Evolutionary conservation across 35 echinoderm and acorn worm species (phyloP), one percentile per base, ranked within the genome.

Genomic region (Apostichopus parvimensis): DNA sequence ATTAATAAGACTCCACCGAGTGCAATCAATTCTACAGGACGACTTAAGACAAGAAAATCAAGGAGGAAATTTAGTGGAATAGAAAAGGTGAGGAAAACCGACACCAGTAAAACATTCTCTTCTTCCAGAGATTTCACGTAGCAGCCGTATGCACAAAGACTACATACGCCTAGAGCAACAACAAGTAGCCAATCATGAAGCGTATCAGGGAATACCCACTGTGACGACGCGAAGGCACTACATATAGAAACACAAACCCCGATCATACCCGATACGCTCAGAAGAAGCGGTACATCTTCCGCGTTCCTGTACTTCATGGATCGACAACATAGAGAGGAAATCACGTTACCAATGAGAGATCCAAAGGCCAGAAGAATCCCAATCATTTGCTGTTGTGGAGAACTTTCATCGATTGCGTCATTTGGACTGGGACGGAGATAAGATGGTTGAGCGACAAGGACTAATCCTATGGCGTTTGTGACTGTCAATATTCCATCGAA

Each of bases 371-470:
- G 28, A 9, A 73, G 4, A 6, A 34, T 66, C 52, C 86, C 86
- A 7, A 28, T 23, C 8, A 80, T 7, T 15, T 14, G 9, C 5
- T 80, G 3, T 5, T 25, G 9, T 6, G 78, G 54, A 22, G 10
- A 34, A 80, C 6, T 45, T 80, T 79, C 23, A 20, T 15, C 12
- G 52, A 28, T 80, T 22, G 12, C 58, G 8, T 61, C 58, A 61
- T 61, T 12, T 12, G 58, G 7, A 61, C 12, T 12, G 0, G 77
- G 22, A 6, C 71, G 72, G 24, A 88, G 86, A 54, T 75, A 88
- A n/a, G 86, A 88, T 18, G 86, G 86, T 9, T 72, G 61, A 6
- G 86, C 57, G 1, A 88, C 86, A 4, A 88, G 61, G 8, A 88
- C 62, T 20, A 88, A 20, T 5, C 86, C 86, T 55, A 34, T 52